Conservation (phyloP, 2,113 vertebrate genomes). For the Notarius quadriscutis region DNA sequence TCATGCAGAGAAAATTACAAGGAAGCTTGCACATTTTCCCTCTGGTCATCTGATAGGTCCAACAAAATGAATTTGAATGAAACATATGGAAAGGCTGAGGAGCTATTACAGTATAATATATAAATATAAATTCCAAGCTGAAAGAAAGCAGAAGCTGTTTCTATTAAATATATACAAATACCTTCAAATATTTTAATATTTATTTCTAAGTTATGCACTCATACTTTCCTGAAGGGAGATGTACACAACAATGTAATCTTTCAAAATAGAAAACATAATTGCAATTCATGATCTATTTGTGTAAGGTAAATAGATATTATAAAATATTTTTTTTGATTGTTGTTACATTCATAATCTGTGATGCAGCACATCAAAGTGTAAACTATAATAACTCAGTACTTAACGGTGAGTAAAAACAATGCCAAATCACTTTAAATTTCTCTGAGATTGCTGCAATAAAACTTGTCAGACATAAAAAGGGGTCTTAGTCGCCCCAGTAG, state of each 20-base stretch:
- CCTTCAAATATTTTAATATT: conserved; percentile 5
- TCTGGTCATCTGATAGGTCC: conserved; percentile 28
- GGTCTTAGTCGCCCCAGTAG: conserved; percentile 51
- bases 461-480: conserved; percentile 53
- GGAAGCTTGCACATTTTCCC: conserved; percentile 34
- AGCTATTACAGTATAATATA: conserved; percentile 17
- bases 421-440: conserved; percentile 55
- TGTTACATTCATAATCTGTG: conserved; percentile 39
- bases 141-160: conserved; percentile 20
- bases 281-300: conserved; percentile 3
- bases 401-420: conserved; percentile 48
- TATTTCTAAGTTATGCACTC: not conserved
- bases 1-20: conserved; percentile 44
- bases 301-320: conserved; percentile 2
- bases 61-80: conserved; percentile 45
- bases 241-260: conserved; percentile 1
- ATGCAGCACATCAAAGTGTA: conserved; percentile 42
- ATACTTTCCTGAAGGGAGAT: not conserved
- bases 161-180: not conserved
- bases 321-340: not conserved
- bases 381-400: conserved; percentile 39
- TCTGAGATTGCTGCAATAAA: conserved; percentile 56
- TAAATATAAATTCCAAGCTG: conserved; percentile 19
- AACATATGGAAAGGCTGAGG: conserved; percentile 35
- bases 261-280: conserved; percentile 14